A percentile compares a stretch with the other conserved stretches of the same genome.
Conservation (phyloP, 2,888 invertebrate species). For the Lapara coniferarum region DNA sequence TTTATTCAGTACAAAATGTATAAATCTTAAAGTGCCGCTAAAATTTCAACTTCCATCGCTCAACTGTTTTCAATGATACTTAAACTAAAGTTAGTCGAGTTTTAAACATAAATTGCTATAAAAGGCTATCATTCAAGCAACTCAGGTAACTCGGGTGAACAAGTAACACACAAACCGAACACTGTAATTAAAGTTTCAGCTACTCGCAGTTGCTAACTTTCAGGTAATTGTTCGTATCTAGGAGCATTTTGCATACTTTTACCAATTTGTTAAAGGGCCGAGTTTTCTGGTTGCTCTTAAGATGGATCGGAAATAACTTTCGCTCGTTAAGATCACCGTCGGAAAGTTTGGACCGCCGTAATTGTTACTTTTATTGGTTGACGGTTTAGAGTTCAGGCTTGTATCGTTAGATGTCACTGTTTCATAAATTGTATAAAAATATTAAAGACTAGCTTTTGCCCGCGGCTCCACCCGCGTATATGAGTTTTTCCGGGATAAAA, state of each 20-base stretch:
- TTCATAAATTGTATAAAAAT: neutral
- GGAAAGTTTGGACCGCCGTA: conserved; percentile 7
- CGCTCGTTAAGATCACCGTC: conserved; percentile 18
- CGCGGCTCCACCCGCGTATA: too few relatives aligned
- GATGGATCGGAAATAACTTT: conserved; percentile 19
- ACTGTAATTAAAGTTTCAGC: conserved; percentile 24
- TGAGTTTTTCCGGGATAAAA: too few relatives aligned
- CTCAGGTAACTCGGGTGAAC: conserved; percentile 5
- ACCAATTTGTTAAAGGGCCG: conserved; percentile 21
- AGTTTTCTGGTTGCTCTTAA: conserved; percentile 15
- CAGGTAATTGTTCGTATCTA: conserved; percentile 21
- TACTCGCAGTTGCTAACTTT: conserved; percentile 12
- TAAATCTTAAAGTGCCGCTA: conserved; percentile 7
- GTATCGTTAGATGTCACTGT: neutral
- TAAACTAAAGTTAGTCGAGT: conserved; percentile 36
- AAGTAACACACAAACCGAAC: conserved; percentile 26
- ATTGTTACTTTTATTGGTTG: conserved; percentile 10
- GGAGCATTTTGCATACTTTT: conserved; percentile 21
- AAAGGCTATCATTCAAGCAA: conserved; percentile 46
- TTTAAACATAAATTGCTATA: conserved; percentile 52
- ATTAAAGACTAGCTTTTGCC: too few relatives aligned
- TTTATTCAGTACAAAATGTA: neutral
- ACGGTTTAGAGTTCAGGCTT: neutral
- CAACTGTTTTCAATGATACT: conserved; percentile 20
- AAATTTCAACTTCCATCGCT: conserved; percentile 21